phyloP scores from a whole-genome alignment of 2,113 vertebrate species.

The Phainopepla nitens region DNA sequence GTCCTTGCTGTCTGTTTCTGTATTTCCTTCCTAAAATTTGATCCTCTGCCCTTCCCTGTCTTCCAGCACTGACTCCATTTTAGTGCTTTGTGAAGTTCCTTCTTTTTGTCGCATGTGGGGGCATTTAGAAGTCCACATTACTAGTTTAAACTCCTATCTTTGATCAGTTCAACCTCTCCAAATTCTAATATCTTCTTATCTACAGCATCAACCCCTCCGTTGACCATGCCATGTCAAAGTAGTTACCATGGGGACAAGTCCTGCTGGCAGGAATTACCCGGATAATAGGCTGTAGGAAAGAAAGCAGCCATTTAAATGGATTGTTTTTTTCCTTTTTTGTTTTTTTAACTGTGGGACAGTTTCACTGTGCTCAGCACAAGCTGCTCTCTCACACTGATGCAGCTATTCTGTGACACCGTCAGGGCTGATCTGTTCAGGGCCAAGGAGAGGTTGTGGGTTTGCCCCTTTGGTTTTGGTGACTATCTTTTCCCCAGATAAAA shows the following conservation, averaged over 20 bases:
- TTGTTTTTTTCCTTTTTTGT: neutral
- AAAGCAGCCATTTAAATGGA: neutral
- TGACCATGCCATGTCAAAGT: neutral
- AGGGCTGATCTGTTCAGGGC: neutral
- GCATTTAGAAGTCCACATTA: neutral
- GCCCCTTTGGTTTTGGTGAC: neutral
- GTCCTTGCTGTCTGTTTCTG: neutral
- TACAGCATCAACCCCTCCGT: neutral
- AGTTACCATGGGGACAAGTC: fast-evolving
- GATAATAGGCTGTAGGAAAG: neutral
- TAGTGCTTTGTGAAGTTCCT: neutral
- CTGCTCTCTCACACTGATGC: neutral
- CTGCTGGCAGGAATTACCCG: neutral
- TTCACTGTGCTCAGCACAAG: neutral
- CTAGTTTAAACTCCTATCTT: neutral
- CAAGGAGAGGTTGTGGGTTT: neutral
- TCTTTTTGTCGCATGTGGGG: fast-evolving
- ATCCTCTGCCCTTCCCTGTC: neutral
- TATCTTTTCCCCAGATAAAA: neutral
- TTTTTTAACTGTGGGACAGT: neutral
- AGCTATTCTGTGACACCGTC: neutral
- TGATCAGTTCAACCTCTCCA: neutral
- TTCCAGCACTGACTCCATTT: neutral
- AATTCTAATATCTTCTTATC: neutral
- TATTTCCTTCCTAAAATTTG: neutral